A percentile compares a stretch with the other conserved stretches of the same genome.
Evolutionary conservation across 2,888 invertebrate genomes (phyloP).

Genomic region (Drosophila mimetica): DNA sequence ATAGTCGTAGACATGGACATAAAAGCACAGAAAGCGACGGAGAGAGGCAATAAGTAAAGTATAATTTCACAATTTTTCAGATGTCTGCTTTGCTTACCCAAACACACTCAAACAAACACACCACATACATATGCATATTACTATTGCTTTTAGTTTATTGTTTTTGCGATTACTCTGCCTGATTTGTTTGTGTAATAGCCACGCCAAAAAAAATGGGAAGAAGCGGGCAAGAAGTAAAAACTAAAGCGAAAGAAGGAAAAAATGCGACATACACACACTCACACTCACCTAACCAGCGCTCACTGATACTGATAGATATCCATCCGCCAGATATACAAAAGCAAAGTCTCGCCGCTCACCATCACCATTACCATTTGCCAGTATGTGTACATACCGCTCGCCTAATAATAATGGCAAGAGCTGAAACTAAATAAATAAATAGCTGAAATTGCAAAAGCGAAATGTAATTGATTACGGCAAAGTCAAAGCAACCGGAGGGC

Average conservation of each 20-base stretch:
- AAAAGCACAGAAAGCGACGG: neutral
- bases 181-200: constrained; percentile 46
- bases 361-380: constrained; percentile 1
- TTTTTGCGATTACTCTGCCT: constrained; percentile 76
- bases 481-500: constrained; percentile 45
- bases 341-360: constrained; percentile 44
- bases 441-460: constrained; percentile 80
- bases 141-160: constrained; percentile 79
- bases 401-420: constrained; percentile 73
- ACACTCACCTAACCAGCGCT: neutral
- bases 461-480: constrained; percentile 76
- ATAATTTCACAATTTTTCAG: constrained; percentile 75
- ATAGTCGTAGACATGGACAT: constrained; percentile 26
- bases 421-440: constrained; percentile 80
- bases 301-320: constrained; percentile 54
- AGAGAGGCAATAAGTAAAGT: constrained; percentile 54
- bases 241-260: constrained; percentile 34
- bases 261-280: constrained; percentile 34
- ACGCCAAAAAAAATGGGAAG: constrained; percentile 59
- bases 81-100: constrained; percentile 53
- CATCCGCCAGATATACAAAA: constrained; percentile 73
- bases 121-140: constrained; percentile 54
- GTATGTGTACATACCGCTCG: constrained; percentile 28
- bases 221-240: constrained; percentile 51
- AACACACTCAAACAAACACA: constrained; percentile 3